Evolutionary conservation across 2,888 invertebrate genomes (phyloP).

Genomic region (Leptothorax acervorum): DNA sequence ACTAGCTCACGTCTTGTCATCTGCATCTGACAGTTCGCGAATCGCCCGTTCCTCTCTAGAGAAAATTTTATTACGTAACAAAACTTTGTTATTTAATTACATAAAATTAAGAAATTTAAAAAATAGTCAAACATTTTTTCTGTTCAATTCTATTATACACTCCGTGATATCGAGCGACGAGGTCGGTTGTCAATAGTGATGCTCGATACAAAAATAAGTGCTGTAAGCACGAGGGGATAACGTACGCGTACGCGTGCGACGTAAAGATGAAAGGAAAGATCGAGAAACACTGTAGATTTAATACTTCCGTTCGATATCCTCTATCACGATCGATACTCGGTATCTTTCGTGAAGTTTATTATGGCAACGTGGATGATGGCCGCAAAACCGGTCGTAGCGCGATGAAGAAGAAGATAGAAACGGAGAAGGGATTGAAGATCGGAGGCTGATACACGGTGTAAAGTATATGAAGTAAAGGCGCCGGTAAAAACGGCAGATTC

Average conservation of each 20-base stretch:
- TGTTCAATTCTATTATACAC: not conserved
- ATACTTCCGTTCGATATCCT: slow-evolving; percentile 52
- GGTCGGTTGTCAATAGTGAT: not conserved
- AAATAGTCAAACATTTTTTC: not conserved
- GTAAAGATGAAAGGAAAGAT: slow-evolving; percentile 29
- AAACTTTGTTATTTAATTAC: not conserved
- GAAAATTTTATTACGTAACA: not conserved
- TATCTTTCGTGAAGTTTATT: slow-evolving; percentile 51
- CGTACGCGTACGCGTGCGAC: slow-evolving; percentile 15
- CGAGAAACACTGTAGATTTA: slow-evolving; percentile 46
- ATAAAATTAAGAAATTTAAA: not conserved
- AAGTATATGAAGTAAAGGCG: slow-evolving; percentile 52
- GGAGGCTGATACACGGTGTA: slow-evolving; percentile 47
- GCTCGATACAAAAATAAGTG: not conserved
- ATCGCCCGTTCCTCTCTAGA: not conserved
- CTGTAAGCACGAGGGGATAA: slow-evolving; percentile 7
- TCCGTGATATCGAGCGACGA: not conserved
- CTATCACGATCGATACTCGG: slow-evolving; percentile 52
- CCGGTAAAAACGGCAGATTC: slow-evolving; percentile 56
- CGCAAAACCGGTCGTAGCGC: slow-evolving; percentile 52
- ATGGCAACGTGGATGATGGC: slow-evolving; percentile 34
- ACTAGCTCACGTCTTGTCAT: slow-evolving; percentile 8
- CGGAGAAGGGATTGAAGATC: slow-evolving; percentile 43
- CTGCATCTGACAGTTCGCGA: not conserved
- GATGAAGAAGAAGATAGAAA: slow-evolving; percentile 44